Base-by-base conservation (phyloP, 2,797 vertebrate genomes). In the Propithecus deckenii region DNA sequence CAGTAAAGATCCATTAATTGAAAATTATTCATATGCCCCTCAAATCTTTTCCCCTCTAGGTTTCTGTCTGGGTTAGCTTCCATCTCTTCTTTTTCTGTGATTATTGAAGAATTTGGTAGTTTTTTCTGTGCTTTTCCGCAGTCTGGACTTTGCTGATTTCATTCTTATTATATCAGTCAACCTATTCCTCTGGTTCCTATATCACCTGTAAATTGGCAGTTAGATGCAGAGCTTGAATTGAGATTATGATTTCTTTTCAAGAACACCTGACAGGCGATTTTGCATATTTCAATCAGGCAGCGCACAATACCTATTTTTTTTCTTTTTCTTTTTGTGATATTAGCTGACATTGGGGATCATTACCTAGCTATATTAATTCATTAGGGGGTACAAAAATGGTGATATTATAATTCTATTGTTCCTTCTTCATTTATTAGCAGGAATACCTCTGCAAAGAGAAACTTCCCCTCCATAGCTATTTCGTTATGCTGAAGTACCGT, bases 321-420 rank as follows among this genome's bases (percentile, higher is more conserved):
- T 15, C 46, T 23, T 43, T 67, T 50, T 67, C 61, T 72, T 74
- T 89, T 71, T 71, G 48, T 84, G 78, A 76, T 85, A 61, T 78
- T 92, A 85, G 79, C 63, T 89, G 90, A 61, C 63, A 85, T 46
- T 89, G 88, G 25, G 78, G 35, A 35, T 89, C 59, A 72, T 93
- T 89, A 55, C 72, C 50, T 89, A 63, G 52, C 43, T 85, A n/a
- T 78, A 52, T 85, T 85, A 83, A 71, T 78, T 92, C 85, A 63
- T 78, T 43, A 43, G 79, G 71, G 52, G 35, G 5, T 84, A 35
- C 35, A 85, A 63, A 75, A 63, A 32, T 84, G 90, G 43, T 1
- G 23, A 23, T 69, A 59, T 38, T 75, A 25, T 43, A 57, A 63
- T 89, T 92, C 52, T 61, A 61, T 55, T 61, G 71, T 92, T 84